Evolutionary conservation across 1,140 invertebrate species (phyloP), one percentile per base, ranked within the genome.

Genomic region (silkworm (Bombyx mori)): DNA sequence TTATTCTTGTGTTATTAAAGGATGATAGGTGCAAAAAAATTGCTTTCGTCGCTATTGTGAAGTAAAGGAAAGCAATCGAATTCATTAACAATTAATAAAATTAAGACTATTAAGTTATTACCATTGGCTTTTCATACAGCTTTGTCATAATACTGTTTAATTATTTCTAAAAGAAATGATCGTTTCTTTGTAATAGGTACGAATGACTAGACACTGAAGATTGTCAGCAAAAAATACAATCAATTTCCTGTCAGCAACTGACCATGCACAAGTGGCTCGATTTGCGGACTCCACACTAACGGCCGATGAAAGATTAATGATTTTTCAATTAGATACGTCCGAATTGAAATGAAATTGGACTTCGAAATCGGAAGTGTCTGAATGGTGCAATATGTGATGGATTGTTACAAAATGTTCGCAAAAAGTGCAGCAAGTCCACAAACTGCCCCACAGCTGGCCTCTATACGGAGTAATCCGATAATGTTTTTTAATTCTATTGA

Each of bases 171-270:
- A 49, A 49, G n/a, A 7, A 49, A 49, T 12, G 4, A 49, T 49
- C 12, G 10, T 5, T 49, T 49, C 22, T 49, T 12, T 6, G 7
- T 18, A 49, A 12, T 49, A 10, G 48, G 9, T 12, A 49, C 22
- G n/a, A n/a, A 12, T 49, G 22, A 49, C 12, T 49, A n/a, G 48
- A n/a, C n/a, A n/a, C 48, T n/a, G 7, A 49, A 35, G 10, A 22
- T 52, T 42, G 42, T 52, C 10, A 10, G 26, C 26, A 71, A 75
- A 73, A 77, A 79, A 64, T 53, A 75, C 66, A 79, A 83, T 82
- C 82, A 81, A 83, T 85, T 87, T 87, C 82, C 82, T 87, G 83
- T 81, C 82, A 79, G 71, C 75, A 76, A 86, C 82, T 87, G 83
- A 87, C 83, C 83, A 87, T 77, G 65, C 72, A 84, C 80, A 82